phyloP scores from a whole-genome alignment of 1,140 invertebrate species.

The Pararge aegeria region DNA sequence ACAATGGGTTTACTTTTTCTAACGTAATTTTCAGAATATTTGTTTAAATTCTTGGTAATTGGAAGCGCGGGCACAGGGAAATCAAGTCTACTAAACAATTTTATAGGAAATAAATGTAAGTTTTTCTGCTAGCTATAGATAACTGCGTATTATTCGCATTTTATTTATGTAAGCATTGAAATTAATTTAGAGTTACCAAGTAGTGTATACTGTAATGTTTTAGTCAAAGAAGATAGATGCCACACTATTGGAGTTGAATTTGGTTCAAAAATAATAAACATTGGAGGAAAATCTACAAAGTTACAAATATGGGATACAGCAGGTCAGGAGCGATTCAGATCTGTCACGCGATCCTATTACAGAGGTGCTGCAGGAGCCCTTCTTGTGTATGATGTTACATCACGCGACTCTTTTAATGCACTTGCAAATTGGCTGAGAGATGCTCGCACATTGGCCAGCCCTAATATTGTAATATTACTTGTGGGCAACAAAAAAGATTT shows the following conservation, averaged over 20 bases:
- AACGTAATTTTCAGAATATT: slow-evolving; percentile 83
- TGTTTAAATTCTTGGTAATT: slow-evolving; percentile 93
- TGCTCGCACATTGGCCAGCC: slow-evolving; percentile 91
- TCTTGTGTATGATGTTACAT: slow-evolving; percentile 90
- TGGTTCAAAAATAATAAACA: slow-evolving; percentile 91
- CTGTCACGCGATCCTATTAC: slow-evolving; percentile 90
- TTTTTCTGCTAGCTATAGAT: slow-evolving; percentile 36
- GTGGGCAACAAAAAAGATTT: slow-evolving; percentile 93
- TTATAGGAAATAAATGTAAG: slow-evolving; percentile 94
- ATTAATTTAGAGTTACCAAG: not conserved
- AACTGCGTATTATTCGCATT: slow-evolving; percentile 2
- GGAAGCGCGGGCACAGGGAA: slow-evolving; percentile 92
- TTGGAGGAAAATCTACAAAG: slow-evolving; percentile 91
- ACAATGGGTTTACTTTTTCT: not conserved
- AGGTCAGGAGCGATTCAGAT: slow-evolving; percentile 82
- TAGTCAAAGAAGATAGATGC: slow-evolving; percentile 89
- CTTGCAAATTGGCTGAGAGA: slow-evolving; percentile 91
- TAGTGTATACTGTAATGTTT: slow-evolving; percentile 29
- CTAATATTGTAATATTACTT: slow-evolving; percentile 90
- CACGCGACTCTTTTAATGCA: slow-evolving; percentile 90
- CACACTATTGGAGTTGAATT: slow-evolving; percentile 93
- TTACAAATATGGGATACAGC: slow-evolving; percentile 91
- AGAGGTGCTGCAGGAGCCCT: slow-evolving; percentile 90
- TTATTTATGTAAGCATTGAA: not conserved
- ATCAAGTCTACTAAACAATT: slow-evolving; percentile 93